A percentile compares a stretch with the other conserved stretches of the same genome.
phyloP scores from a whole-genome alignment of 1,140 invertebrate genomes.

The Brachionus sp. region DNA sequence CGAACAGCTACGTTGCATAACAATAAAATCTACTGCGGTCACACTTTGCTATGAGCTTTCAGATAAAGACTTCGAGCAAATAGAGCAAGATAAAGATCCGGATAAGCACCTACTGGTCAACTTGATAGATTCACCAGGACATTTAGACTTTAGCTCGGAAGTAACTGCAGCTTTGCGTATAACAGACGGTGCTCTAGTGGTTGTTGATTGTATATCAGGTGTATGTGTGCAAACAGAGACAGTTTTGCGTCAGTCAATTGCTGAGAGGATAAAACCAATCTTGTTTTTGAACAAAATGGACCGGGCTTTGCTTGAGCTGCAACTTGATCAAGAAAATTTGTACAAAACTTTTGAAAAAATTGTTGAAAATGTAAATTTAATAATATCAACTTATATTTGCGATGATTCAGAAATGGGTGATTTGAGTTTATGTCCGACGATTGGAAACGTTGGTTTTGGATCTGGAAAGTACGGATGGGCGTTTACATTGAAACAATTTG shows the following conservation, averaged over 20 bases:
- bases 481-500: conserved; percentile 28
- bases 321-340: conserved; percentile 28
- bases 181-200: conserved; percentile 44
- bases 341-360: conserved; percentile 1
- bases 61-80: not conserved
- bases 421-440: not conserved
- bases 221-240: conserved; percentile 46
- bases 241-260: conserved; percentile 35
- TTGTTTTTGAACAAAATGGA: conserved; percentile 46
- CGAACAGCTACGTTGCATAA: conserved; percentile 14
- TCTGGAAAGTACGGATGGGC: not conserved
- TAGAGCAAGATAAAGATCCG: not conserved
- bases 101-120: conserved; percentile 31
- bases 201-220: conserved; percentile 39
- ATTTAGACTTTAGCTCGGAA: conserved; percentile 43
- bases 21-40: conserved; percentile 44
- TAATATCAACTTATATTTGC: conserved; percentile 30
- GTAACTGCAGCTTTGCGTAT: conserved; percentile 44
- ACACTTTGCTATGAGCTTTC: not conserved
- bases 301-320: conserved; percentile 28
- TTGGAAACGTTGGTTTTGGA: conserved; percentile 32
- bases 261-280: conserved; percentile 45
- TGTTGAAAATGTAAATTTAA: conserved; percentile 2
- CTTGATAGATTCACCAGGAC: conserved; percentile 45
- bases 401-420: not conserved